Evolutionary conservation across 2,888 invertebrate species (phyloP), one percentile per base, ranked within the genome.

Genomic region (Nomada ruficornis): DNA sequence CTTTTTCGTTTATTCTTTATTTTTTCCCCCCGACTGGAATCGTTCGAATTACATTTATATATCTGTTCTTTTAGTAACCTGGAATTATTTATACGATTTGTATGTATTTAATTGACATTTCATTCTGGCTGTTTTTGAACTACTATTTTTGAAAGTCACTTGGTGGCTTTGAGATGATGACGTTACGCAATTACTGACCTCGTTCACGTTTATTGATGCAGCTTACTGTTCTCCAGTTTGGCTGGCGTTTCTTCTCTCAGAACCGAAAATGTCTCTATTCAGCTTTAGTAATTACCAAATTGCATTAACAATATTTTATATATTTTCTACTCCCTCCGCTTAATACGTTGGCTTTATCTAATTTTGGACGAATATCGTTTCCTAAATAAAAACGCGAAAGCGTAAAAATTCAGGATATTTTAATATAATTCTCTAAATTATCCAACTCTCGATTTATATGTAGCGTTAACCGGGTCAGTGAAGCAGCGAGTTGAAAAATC

Each of bases 191-290:
- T 76, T 77, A 72, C 76, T 71, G 76, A 71, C 72, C 70, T 63
- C 71, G 57, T 77, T 77, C 71, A 64, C 76, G 76, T 64, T 77
- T 72, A 63, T 57, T 57, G 65, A 73, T 23, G 47, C 47, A 71
- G 72, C 57, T 59, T 50, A 18, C 55, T 55, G 44, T 23, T 44
- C 54, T 23, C 63, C 36, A n/a, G 20, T 26, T 73, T 29, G 42
- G 18, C 13, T n/a, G 15, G 1, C 29, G 59, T 63, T 71, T 72
- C 55, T 65, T 47, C 57, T 20, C 57, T 36, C 1, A 59, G 20
- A 60, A 7, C 20, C 20, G 10, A 2, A 9, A n/a, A 18, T 2
- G 26, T 47, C 36, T 11, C n/a, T n/a, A 13, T n/a, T 47, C 55
- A 23, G 20, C 55, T 68, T 68, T n/a, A 2, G 20, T 20, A 20